Evolutionary conservation across 2,888 invertebrate genomes (phyloP).

Genomic region (Oscheius sp.): DNA sequence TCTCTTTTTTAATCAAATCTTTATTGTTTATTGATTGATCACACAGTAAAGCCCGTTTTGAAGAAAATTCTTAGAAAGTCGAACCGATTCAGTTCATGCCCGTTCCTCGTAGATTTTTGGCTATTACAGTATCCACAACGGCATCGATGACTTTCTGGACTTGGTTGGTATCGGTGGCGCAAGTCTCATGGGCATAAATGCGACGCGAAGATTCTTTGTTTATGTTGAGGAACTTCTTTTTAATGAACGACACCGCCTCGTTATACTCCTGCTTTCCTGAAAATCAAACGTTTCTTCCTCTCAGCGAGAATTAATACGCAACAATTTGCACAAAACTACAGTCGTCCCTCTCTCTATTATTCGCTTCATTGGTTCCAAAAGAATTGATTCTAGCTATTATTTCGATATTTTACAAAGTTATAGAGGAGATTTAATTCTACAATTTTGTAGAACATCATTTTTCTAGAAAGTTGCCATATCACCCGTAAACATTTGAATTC

Average conservation of each 20-base stretch:
- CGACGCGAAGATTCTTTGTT: neutral
- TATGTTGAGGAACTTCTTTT: neutral
- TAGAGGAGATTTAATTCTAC: too few species aligned
- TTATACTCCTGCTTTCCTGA: slow-evolving; percentile 11
- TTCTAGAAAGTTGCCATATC: too few species aligned
- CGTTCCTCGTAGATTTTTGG: slow-evolving; percentile 48
- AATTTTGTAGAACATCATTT: too few species aligned
- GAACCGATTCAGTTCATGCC: slow-evolving; percentile 44
- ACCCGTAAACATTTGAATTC: too few species aligned
- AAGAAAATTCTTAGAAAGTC: neutral
- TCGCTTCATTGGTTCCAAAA: too few species aligned
- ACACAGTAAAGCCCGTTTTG: slow-evolving; percentile 16
- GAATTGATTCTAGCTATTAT: neutral
- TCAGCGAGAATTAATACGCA: neutral
- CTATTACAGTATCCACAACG: slow-evolving; percentile 54
- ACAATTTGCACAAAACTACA: neutral
- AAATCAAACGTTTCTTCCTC: neutral
- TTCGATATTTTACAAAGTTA: too few species aligned
- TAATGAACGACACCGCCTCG: neutral
- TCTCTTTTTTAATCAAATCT: slow-evolving; percentile 16
- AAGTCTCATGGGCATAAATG: slow-evolving; percentile 17
- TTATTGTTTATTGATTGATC: neutral
- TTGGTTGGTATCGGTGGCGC: slow-evolving; percentile 20
- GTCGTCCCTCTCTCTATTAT: too few species aligned
- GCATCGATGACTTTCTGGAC: slow-evolving; percentile 52